These are phyloP conservation scores for Didymodactylos carnosus DNA, from an alignment of 2,888 invertebrate species.

Conservation along the genomic window DNA sequence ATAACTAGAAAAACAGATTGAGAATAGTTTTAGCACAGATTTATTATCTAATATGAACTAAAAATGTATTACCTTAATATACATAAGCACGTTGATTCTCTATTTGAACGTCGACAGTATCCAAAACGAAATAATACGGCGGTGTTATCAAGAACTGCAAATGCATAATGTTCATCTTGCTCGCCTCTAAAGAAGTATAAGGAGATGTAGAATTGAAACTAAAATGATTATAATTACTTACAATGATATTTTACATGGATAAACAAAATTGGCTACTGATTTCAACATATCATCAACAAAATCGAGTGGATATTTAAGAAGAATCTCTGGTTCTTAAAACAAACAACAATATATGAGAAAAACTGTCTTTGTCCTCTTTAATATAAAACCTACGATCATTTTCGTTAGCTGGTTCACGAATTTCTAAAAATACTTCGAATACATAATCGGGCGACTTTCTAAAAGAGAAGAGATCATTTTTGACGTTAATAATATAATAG, in stretches of 20 bases:
- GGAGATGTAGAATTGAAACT: neutral
- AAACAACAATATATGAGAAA: too few relatives aligned
- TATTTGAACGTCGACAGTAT: neutral
- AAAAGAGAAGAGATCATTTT: neutral
- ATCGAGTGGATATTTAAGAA: neutral
- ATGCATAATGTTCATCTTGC: neutral
- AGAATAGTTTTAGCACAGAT: too few relatives aligned
- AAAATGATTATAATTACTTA: neutral
- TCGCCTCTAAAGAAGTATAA: neutral
- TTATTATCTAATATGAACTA: too few relatives aligned
- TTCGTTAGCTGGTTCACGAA: neutral
- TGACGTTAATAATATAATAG: neutral
- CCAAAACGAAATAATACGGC: neutral
- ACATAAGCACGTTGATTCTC: neutral
- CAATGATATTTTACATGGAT: neutral
- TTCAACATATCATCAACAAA: neutral
- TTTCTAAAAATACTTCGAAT: neutral
- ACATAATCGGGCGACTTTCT: neutral
- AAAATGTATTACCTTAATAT: neutral
- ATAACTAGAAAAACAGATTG: neutral
- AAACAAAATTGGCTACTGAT: neutral
- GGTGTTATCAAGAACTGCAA: neutral
- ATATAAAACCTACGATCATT: neutral
- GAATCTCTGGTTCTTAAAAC: neutral
- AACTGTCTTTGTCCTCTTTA: neutral